These are phyloP conservation scores for Cliona cf. orientalis DNA, from an alignment of 37 sponge, comb jelly and placozoan species.

Conservation along the genomic window DNA sequence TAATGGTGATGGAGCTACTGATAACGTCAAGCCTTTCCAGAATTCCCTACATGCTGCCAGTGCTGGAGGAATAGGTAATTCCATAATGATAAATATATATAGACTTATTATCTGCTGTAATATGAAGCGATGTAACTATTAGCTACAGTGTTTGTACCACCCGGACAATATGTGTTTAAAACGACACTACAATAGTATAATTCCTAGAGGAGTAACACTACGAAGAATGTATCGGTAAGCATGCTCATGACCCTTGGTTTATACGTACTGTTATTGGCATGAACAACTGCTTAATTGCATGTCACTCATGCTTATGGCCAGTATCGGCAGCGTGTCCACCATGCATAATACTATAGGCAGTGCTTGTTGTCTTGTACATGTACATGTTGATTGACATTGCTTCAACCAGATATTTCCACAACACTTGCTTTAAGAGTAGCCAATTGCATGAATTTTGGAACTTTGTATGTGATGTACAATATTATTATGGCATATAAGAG, in stretches of 20 bases:
- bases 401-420: too few relatives aligned
- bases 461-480: too few relatives aligned
- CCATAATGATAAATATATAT: neutral
- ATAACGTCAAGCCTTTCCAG: conserved; percentile 14
- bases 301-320: too few relatives aligned
- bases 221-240: conserved; percentile 25
- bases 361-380: too few relatives aligned
- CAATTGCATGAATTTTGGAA: too few relatives aligned
- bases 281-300: too few relatives aligned
- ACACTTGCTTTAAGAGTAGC: too few relatives aligned
- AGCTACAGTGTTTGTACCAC: conserved; percentile 32
- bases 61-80: conserved; percentile 30
- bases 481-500: too few relatives aligned
- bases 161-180: conserved; percentile 18
- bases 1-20: conserved; percentile 28
- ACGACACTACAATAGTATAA: neutral
- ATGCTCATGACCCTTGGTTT: neutral
- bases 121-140: neutral
- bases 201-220: conserved; percentile 38
- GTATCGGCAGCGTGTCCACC: too few relatives aligned
- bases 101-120: neutral
- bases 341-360: too few relatives aligned
- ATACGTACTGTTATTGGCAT: too few relatives aligned
- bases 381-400: too few relatives aligned
- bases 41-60: conserved; percentile 24